Evolutionary conservation across 1,140 invertebrate species (phyloP).

Genomic region (Drosophila aff.): DNA sequence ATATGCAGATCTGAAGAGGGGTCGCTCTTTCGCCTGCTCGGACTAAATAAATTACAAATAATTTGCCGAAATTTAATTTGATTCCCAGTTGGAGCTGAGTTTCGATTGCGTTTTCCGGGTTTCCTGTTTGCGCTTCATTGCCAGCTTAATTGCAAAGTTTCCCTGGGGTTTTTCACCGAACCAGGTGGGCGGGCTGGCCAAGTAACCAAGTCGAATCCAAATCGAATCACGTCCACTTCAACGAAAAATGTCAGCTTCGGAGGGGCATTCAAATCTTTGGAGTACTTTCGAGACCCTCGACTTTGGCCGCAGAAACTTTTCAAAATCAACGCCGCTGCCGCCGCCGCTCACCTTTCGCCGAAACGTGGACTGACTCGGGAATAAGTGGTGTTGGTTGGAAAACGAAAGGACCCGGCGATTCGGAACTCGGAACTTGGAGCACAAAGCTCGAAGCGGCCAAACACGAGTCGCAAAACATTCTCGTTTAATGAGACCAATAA

Average conservation of each 20-base stretch:
- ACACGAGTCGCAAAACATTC: constrained; percentile 60
- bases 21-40: not conserved
- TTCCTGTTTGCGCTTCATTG: constrained; percentile 67
- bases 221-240: constrained; percentile 78
- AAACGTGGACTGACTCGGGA: constrained; percentile 66
- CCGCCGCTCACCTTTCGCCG: constrained; percentile 52
- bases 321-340: constrained; percentile 63
- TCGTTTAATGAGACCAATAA: constrained; percentile 81
- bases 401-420: constrained; percentile 49
- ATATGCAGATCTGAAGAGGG: constrained; percentile 25
- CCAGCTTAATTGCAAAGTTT: constrained; percentile 73
- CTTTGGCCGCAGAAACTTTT: constrained; percentile 58
- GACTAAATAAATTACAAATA: constrained; percentile 66
- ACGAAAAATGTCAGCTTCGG: constrained; percentile 69
- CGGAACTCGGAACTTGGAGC: not conserved
- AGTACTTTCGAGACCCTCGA: constrained; percentile 18
- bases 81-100: constrained; percentile 48
- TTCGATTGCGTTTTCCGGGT: constrained; percentile 22
- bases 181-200: constrained; percentile 13
- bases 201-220: constrained; percentile 67
- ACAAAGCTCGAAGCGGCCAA: constrained; percentile 4
- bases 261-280: constrained; percentile 71
- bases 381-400: constrained; percentile 48
- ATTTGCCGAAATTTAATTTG: constrained; percentile 78
- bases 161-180: constrained; percentile 35